Base-by-base conservation (phyloP, 1,140 invertebrate species). In the Heterodera carotae region DNA sequence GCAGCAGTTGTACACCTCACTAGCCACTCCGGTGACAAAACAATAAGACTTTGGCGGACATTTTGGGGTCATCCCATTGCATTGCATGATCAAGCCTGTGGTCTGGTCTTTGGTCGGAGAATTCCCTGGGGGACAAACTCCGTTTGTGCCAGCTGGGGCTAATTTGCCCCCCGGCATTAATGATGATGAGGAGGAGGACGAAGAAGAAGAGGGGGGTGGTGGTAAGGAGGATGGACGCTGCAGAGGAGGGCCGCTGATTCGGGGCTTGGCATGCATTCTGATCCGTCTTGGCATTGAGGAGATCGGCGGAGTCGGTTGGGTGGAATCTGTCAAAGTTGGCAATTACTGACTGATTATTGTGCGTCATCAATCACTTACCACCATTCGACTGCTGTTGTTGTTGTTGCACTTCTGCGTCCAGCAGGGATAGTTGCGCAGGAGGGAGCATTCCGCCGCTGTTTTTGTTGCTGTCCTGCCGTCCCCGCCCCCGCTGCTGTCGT, bases 1-100 rank as follows among this genome's bases (percentile, higher is more conserved):
- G 71, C 85, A 87, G 70, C 85, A 87, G 64, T 87, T 87, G 69
- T 88, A 87, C 27, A 82, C 80, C 27, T 78, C 85, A 31, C 76
- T 82, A 31, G 85, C 85, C n/a, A 86, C 82, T 22, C 85, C 85
- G 10, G 85, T 86, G 12, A 88, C 84, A 62, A 87, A 87, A 48
- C 85, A 87, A 59, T 87, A 87, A 25, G 82, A 81, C 34, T 86
- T 80, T 5, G 85, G 86, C 18, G 85, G 85, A 69, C 85, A 87
- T 33, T 87, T 84, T 2, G 85, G 86, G 29, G 80, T 78, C 39
- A 87, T 69, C 22, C 84, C 85, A 75, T 87, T 87, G 75, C 85
- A 87, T 25, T 84, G 64, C 7, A 78, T 75, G 53, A 88, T 64
- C 60, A 72, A 66, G 25, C 85, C 85, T 29, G 68, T 74, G 2